Base-by-base conservation (phyloP, 2,888 invertebrate genomes). In the Hirudinaria manillensis region DNA sequence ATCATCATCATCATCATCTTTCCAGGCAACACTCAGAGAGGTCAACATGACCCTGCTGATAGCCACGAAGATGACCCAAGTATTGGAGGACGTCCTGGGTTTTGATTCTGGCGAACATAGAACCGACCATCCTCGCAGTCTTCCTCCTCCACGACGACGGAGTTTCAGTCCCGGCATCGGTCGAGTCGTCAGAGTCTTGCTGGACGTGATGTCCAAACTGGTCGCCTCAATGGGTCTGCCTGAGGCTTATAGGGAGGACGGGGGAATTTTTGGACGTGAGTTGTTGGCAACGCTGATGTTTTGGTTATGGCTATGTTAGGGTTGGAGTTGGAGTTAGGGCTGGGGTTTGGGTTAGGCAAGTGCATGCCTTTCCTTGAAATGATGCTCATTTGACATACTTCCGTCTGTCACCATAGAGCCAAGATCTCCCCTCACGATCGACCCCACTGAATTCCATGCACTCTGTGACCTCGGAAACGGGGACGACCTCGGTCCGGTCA, bases 231-330 rank as follows among this genome's bases (percentile, higher is more conserved):
- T 61, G 24, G 61, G 24, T 61, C 61, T 45, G 27, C 27, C 27
- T 66, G 83, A 27, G 38, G 32, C n/a, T 36, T 67, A 32, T 24
- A 21, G 16, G 13, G 45, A 56, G n/a, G 65, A n/a, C 21, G 34
- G 70, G 38, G 53, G 29, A 56, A 32, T 65, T 38, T 21, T 61
- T 38, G 29, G n/a, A 53, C 45, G 32, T 24, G 67, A 51, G 74
- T 51, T 53, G 74, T 34, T 34, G 74, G 36, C 27, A 67, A 67
- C 34, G 67, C 45, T 3, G 74, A 66, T 68, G 68, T 10, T 67
- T 36, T 32, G 68, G 24, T 74, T 45, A 13, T 6, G 29, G 68
- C 70, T 13, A 29, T 27, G 75, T 68, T 38, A 68, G 16, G 75
- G 45, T 7, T 36, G 38, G 13, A 36, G 29, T 4, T n/a, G 36